Percentiles rank a stretch among this genome's conserved stretches.
phyloP scores from a whole-genome alignment of 2,888 invertebrate species.

The Athalia cordata region DNA sequence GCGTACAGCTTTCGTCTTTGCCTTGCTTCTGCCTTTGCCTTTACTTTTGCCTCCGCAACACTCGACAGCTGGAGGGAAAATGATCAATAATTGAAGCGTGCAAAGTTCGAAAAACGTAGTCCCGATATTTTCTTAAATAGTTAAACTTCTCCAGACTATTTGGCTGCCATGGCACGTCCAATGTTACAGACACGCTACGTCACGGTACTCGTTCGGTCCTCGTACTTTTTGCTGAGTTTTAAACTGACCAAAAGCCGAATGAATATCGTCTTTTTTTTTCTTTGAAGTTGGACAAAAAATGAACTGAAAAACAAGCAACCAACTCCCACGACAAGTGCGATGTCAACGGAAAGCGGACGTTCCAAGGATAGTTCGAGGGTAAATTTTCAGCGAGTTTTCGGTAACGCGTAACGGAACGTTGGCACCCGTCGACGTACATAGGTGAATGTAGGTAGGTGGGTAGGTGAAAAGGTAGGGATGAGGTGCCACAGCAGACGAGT shows the following conservation, averaged over 20 bases:
- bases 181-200: constrained; percentile 18
- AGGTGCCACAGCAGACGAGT: constrained; percentile 28
- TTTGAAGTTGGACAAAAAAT: neutral
- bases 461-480: neutral
- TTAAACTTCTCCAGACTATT: constrained; percentile 30
- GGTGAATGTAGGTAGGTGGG: constrained; percentile 23
- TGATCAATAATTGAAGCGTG: constrained; percentile 42
- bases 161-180: constrained; percentile 25
- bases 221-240: neutral
- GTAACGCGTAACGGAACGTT: constrained; percentile 34
- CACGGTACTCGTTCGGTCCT: too few species aligned
- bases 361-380: neutral
- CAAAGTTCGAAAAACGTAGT: constrained; percentile 40
- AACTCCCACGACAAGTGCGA: too few species aligned
- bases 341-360: too few species aligned
- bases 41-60: constrained; percentile 23
- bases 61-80: neutral
- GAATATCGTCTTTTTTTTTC: neutral
- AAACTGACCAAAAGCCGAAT: neutral
- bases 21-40: too few species aligned
- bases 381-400: neutral
- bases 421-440: neutral
- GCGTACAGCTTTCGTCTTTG: neutral
- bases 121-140: constrained; percentile 45
- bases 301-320: neutral